Evolutionary conservation across 2,888 invertebrate species (phyloP), one percentile per base, ranked within the genome.

Genomic region (Acronicta aceris): DNA sequence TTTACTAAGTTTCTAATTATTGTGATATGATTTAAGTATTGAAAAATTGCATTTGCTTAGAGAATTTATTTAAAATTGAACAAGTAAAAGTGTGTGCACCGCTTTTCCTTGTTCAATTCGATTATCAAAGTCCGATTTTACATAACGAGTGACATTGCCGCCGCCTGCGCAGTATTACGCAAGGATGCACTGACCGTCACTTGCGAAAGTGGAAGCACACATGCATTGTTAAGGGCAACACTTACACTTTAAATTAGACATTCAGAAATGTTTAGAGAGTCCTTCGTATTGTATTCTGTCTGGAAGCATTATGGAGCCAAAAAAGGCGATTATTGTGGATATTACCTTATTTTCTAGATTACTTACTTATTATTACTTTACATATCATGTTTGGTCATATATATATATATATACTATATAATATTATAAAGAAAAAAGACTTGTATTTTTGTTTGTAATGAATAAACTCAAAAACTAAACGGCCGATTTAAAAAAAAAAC

Each of bases 101-200:
- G n/a, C n/a, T n/a, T n/a, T n/a, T n/a, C n/a, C n/a, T n/a, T n/a
- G n/a, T n/a, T n/a, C n/a, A n/a, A n/a, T n/a, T 16, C 43, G 42
- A 41, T 41, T 45, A 36, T 66, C 43, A 30, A 57, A 53, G 40
- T 57, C 15, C n/a, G 17, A 30, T 48, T 59, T 74, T 89, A 89
- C 84, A 85, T 89, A 89, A 91, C 76, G 46, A 49, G 65, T 89
- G 89, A 88, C 89, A 89, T 89, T 90, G 90, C 76, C 74, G 74
- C 38, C 62, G 72, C 71, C 66, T 66, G 71, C 58, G 57, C 41
- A 30, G 47, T 43, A 76, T 92, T 92, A 83, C 91, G 91, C 86
- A 91, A 92, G 82, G 89, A 90, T 91, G 89, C 91, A 88, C 81
- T 76, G 70, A 50, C 71, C 67, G 72, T 71, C 52, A 45, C 81